These are phyloP conservation scores for Drosophila repletoides DNA, from an alignment of 1,140 invertebrate species.

Conservation along the genomic window DNA sequence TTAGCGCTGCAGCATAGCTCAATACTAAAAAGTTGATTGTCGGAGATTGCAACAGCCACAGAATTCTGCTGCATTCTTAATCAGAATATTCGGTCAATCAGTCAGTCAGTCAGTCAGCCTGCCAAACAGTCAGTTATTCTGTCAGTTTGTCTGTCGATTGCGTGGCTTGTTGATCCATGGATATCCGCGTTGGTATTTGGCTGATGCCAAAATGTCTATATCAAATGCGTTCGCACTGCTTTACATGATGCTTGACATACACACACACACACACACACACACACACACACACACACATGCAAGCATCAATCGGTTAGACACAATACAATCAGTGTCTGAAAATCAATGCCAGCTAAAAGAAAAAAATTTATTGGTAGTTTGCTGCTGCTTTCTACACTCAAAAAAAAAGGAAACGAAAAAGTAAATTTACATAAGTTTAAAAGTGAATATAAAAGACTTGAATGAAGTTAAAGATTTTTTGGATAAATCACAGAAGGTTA, in stretches of 20 bases:
- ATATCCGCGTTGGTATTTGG: slow-evolving; percentile 42
- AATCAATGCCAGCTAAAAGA: slow-evolving; percentile 52
- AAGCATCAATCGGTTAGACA: slow-evolving; percentile 58
- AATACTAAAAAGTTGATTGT: slow-evolving; percentile 68
- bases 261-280: slow-evolving; percentile 25
- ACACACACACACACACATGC: neutral
- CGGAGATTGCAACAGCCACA: slow-evolving; percentile 1
- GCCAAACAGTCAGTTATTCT: slow-evolving; percentile 3
- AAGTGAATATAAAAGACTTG: too few relatives aligned
- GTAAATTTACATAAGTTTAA: slow-evolving; percentile 6
- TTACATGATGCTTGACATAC: slow-evolving; percentile 15
- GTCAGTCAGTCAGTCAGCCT: slow-evolving; percentile 9
- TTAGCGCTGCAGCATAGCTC: slow-evolving; percentile 31
- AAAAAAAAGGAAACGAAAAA: neutral
- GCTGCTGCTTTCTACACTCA: too few relatives aligned
- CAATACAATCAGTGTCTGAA: slow-evolving; percentile 65
- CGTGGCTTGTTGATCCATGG: slow-evolving; percentile 67
- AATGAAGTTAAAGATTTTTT: too few relatives aligned
- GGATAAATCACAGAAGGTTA: too few relatives aligned
- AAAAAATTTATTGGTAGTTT: too few relatives aligned
- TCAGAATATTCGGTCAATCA: slow-evolving; percentile 10
- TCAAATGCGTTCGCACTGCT: slow-evolving; percentile 36
- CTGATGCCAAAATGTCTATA: slow-evolving; percentile 51
- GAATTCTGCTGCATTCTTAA: slow-evolving; percentile 36
- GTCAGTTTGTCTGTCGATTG: slow-evolving; percentile 19